Conservation (phyloP, 2,113 vertebrate genomes). For the Hippoglossus stenolepis region DNA sequence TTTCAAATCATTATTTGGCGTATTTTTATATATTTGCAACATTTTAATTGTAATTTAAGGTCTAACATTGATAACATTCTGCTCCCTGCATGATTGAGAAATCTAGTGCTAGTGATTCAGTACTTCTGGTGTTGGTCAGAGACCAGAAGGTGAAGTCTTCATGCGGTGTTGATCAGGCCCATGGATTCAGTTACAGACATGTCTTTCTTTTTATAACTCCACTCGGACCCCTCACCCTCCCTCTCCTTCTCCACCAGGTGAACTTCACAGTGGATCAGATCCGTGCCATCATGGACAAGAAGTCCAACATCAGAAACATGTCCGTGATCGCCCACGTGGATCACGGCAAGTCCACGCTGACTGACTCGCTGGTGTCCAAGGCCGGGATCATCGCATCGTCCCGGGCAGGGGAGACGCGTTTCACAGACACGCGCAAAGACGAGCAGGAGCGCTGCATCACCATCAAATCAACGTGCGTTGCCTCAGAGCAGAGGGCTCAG, state of each 20-base stretch:
- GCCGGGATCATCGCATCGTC: conserved; percentile 94
- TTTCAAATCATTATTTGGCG: no score
- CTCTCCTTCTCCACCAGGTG: conserved; percentile 78
- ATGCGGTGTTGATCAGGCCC: conserved; percentile 3
- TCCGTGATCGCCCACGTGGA: conserved; percentile 97
- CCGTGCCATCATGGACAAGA: conserved; percentile 98
- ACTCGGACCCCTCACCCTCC: neutral
- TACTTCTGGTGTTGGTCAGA: conserved; percentile 28
- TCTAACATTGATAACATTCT: neutral
- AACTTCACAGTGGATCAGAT: conserved; percentile 99
- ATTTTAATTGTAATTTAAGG: neutral
- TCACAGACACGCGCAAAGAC: conserved; percentile 95
- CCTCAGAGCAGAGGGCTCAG: neutral
- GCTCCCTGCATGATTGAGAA: neutral
- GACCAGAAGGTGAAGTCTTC: conserved; percentile 47
- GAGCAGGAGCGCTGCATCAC: conserved; percentile 98
- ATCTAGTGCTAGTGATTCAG: conserved; percentile 56
- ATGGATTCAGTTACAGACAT: conserved; percentile 66
- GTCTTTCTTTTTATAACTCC: conserved; percentile 74
- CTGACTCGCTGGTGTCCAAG: conserved; percentile 95
- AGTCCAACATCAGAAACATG: conserved; percentile 99
- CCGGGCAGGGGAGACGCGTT: conserved; percentile 92
- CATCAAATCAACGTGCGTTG: conserved; percentile 95
- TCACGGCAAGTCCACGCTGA: conserved; percentile 95
- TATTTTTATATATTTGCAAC: neutral